phyloP scores from a whole-genome alignment of 2,797 vertebrate genomes.

The Brachyrhaphis roseni region DNA sequence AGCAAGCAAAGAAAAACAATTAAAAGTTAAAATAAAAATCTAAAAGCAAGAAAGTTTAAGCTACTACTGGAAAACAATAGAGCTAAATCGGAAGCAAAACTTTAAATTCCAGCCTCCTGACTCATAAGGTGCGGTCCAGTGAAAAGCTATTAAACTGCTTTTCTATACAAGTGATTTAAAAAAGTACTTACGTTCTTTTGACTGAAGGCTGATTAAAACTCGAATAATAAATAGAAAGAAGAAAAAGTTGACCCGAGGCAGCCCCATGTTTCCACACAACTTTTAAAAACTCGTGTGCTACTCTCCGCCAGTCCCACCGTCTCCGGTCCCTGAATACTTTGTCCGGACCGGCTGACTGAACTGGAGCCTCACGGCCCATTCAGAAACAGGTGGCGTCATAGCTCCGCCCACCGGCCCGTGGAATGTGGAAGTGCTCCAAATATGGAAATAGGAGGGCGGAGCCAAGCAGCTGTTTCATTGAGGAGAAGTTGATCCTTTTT shows the following conservation, averaged over 20 bases:
- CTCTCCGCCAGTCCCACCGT: slow-evolving; percentile 23
- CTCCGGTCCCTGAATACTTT: slow-evolving; percentile 8
- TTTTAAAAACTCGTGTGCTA: slow-evolving; percentile 17
- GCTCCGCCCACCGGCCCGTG: slow-evolving; percentile 64
- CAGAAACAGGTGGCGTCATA: slow-evolving; percentile 77
- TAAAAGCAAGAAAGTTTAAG: not conserved
- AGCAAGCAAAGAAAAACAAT: not conserved
- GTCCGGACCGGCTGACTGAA: slow-evolving; percentile 35
- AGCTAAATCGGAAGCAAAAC: slow-evolving; percentile 7
- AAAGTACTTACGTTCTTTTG: slow-evolving; percentile 82
- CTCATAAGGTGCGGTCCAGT: slow-evolving; percentile 47
- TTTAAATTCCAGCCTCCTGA: slow-evolving; percentile 57
- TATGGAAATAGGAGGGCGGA: slow-evolving; percentile 58
- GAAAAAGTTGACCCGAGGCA: slow-evolving; percentile 51
- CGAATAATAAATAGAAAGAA: slow-evolving; percentile 71
- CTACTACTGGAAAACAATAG: not conserved
- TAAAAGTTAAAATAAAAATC: not conserved
- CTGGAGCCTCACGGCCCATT: slow-evolving; percentile 67
- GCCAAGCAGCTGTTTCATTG: slow-evolving; percentile 67
- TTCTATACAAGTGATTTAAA: not conserved
- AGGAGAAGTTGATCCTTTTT: slow-evolving; percentile 9
- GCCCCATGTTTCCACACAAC: slow-evolving; percentile 72
- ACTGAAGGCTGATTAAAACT: slow-evolving; percentile 71
- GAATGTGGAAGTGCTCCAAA: slow-evolving; percentile 70
- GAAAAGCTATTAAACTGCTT: not conserved